Percentiles rank a stretch among this genome's conserved stretches.
Conservation (phyloP, 2,113 vertebrate genomes). For the Serilophus lunatus region DNA sequence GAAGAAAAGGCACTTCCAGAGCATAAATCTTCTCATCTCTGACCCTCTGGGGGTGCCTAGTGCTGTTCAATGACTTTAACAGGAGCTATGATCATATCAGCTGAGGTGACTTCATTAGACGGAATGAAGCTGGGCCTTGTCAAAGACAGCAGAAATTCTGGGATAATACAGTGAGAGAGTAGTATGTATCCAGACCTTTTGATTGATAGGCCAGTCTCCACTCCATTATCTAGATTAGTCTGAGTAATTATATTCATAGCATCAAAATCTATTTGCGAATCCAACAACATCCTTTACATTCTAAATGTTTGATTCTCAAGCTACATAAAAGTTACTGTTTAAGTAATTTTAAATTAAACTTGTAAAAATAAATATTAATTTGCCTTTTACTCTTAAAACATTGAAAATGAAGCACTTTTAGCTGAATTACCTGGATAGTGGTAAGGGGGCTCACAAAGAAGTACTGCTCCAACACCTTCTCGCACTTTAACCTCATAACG, state of each 20-base stretch:
- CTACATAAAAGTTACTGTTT: background rate
- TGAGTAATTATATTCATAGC: background rate
- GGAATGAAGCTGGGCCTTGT: background rate
- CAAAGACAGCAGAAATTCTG: background rate
- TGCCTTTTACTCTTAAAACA: background rate
- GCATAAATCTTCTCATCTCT: background rate
- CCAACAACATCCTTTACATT: background rate
- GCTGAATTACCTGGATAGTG: constrained; percentile 88
- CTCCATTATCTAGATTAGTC: background rate
- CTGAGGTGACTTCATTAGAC: background rate
- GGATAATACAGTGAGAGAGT: background rate
- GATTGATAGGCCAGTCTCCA: background rate
- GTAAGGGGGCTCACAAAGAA: constrained; percentile 89
- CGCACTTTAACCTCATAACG: constrained; percentile 85
- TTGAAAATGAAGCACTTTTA: background rate
- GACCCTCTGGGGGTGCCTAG: background rate
- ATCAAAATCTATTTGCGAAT: background rate
- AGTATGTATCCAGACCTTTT: background rate
- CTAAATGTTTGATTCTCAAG: background rate
- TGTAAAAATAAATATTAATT: background rate
- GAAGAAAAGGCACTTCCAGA: background rate
- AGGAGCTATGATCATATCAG: background rate
- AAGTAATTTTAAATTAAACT: background rate
- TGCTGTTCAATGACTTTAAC: background rate
- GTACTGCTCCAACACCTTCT: constrained; percentile 90